Conservation (phyloP, 2,888 invertebrate genomes). For the Pachliopta kotzebuea region DNA sequence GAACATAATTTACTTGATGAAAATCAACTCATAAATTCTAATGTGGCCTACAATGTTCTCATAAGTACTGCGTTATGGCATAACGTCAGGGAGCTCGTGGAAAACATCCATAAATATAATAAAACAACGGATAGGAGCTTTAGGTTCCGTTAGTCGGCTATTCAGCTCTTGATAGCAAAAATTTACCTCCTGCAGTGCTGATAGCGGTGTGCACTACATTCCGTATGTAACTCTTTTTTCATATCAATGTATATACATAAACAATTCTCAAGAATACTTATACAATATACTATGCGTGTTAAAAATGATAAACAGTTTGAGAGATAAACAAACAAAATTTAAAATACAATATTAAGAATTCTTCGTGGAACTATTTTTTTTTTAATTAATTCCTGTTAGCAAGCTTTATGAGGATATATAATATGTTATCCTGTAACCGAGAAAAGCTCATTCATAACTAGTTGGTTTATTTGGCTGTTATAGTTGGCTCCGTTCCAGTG, state of each 20-base stretch:
- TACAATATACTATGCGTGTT: too few relatives aligned
- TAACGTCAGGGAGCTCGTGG: conserved; percentile 3
- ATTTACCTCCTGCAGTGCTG: conserved; percentile 7
- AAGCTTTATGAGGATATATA: conserved; percentile 10
- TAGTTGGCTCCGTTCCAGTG: conserved; percentile 14
- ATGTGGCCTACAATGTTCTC: background rate
- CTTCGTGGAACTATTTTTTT: background rate
- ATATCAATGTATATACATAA: too few relatives aligned
- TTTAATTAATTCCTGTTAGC: background rate
- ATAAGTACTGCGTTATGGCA: conserved; percentile 2
- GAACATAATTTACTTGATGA: conserved; percentile 1
- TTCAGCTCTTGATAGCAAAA: conserved; percentile 3
- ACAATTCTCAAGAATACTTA: too few relatives aligned
- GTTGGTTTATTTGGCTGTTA: conserved; percentile 19
- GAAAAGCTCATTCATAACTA: conserved; percentile 17
- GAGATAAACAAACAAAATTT: too few relatives aligned
- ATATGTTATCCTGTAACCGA: conserved; percentile 16
- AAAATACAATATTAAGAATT: too few relatives aligned
- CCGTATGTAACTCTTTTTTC: too few relatives aligned
- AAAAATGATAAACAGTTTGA: too few relatives aligned
- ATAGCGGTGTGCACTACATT: too few relatives aligned
- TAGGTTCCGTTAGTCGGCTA: background rate
- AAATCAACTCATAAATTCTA: conserved; percentile 3
- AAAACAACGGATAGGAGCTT: too few relatives aligned
- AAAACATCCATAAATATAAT: conserved; percentile 4